phyloP scores from a whole-genome alignment of 2,113 vertebrate genomes.

The Burhinus oedicnemus region DNA sequence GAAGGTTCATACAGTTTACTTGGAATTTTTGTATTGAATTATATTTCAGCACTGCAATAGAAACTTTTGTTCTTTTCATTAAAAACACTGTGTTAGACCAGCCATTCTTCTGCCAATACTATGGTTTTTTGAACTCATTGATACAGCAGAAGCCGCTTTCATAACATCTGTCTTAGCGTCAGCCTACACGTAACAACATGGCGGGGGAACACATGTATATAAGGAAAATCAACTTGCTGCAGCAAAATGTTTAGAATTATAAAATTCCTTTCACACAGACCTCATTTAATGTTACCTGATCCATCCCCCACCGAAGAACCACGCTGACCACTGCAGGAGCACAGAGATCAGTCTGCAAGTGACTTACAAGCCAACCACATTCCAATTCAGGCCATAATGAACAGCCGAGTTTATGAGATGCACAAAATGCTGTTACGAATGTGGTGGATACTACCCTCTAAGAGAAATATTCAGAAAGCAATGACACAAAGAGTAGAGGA shows the following conservation, averaged over 20 bases:
- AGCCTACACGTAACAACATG: neutral
- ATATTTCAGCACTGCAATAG: neutral
- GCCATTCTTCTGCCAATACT: neutral
- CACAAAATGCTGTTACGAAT: neutral
- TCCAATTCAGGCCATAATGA: neutral
- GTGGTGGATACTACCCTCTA: neutral
- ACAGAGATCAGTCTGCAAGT: neutral
- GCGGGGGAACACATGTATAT: fast-evolving
- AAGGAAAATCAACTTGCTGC: neutral
- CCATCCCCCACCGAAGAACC: neutral
- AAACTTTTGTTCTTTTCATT: neutral
- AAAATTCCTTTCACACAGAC: neutral
- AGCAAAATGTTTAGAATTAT: neutral
- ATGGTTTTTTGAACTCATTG: neutral
- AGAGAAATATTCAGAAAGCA: neutral
- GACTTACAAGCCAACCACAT: neutral
- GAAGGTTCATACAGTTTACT: neutral
- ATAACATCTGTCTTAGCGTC: neutral
- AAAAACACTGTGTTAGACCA: neutral
- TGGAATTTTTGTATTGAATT: neutral
- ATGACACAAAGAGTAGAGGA: neutral
- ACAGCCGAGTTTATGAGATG: neutral
- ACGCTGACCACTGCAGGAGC: neutral
- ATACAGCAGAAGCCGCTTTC: neutral
- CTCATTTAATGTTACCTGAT: neutral